Evolutionary conservation across 1,140 invertebrate species (phyloP).

Genomic region (Melipona quadrifasciata): DNA sequence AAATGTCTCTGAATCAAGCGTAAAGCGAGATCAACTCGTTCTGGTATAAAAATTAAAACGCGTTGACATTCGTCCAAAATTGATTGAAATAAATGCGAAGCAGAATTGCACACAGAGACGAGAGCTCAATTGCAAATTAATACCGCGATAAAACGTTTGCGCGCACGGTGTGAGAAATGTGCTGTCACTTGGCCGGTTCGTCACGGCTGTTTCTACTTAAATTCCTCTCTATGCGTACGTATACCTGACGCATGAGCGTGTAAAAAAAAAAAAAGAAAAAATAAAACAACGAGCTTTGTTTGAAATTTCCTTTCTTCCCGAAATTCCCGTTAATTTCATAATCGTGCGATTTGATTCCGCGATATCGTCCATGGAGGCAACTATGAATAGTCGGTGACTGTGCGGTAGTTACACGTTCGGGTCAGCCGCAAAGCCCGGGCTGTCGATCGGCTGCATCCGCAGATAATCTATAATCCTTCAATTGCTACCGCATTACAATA

Average conservation of each 20-base stretch:
- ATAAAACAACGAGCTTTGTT: neutral
- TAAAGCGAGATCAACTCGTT: too few relatives aligned
- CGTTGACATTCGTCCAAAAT: neutral
- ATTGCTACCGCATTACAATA: constrained; percentile 76
- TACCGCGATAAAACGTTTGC: neutral
- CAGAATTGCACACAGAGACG: accelerated
- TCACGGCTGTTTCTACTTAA: neutral
- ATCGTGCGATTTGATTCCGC: neutral
- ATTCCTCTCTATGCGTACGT: neutral
- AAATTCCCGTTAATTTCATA: neutral
- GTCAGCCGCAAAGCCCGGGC: constrained; percentile 57
- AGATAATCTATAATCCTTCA: constrained; percentile 74
- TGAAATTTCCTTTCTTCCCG: neutral
- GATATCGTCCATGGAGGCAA: constrained; percentile 30
- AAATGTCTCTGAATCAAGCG: accelerated
- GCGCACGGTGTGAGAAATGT: neutral
- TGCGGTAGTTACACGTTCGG: constrained; percentile 45
- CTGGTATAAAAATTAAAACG: too few relatives aligned
- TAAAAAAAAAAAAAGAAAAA: neutral
- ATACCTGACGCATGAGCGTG: too few relatives aligned
- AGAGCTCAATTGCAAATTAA: too few relatives aligned
- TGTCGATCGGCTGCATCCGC: constrained; percentile 45
- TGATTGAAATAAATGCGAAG: neutral
- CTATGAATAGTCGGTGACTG: constrained; percentile 57
- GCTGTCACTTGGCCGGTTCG: neutral